Evolutionary conservation across 2,113 vertebrate genomes (phyloP), one percentile per base, ranked within the genome.

Genomic region (Dipodomys merriami): DNA sequence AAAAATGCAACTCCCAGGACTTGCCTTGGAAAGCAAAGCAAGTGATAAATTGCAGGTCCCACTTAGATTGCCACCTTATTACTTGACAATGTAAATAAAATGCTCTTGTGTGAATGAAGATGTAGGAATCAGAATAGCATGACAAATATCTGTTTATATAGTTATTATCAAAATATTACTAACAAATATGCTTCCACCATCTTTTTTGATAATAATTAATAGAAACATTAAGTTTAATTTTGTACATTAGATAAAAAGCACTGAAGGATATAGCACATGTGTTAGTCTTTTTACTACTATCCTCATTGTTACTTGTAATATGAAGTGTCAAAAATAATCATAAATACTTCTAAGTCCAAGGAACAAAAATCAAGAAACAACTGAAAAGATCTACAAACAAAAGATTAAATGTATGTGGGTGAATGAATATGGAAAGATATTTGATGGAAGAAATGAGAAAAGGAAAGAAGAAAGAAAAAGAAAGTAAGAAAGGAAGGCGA

Each of bases 71-170:
- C 81, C 83, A 95, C 72, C 83, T 39, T 96, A 90, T 91, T 94
- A 95, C 79, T 96, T 95, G 92, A 96, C 91, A 96, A 97, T 72
- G 19, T 96, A 97, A 95, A 88, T 94, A 97, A 89, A 92, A 95
- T 67, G 62, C 72, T 93, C 39, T 93, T 94, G 89, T 92, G 18
- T 92, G 77, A 97, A 95, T 93, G 95, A 97, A 91, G 74, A 95
- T 80, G 65, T 91, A 88, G 92, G 87, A 93, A 67, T 86, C 72
- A 95, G 83, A 91, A 94, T 77, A 88, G 57, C 83, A 93, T 86
- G 83, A 92, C 23, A 96, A 96, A 91, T 95, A 95, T 80, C 67
- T 93, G 85, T 95, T 96, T 97, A 95, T 68, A 96, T 73, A 86
- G 62, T 69, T 92, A 95, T 92, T 87, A 96, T 88, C 84, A 96